Base-by-base conservation (phyloP, 2,888 invertebrate genomes). In the Maniola hyperantus region DNA sequence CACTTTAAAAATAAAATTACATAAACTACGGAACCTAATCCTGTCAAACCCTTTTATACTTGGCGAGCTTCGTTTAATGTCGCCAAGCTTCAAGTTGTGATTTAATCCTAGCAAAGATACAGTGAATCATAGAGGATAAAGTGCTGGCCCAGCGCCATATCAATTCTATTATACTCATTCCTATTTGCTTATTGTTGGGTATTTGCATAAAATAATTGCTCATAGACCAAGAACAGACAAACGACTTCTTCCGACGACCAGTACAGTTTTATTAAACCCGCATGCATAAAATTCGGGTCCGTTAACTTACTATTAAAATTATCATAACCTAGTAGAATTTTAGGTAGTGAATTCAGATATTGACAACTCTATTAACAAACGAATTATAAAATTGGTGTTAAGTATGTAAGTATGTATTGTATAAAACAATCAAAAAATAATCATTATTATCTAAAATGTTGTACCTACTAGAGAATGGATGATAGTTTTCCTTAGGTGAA, bases 191-290 rank as follows among this genome's bases (percentile, higher is more conserved):
- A 61, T 64, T 66, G 67, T 65, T 57, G 15, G 57, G 20, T 50
- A 69, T 72, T 71, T 71, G 69, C 68, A 71, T 73, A 69, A 72
- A 73, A 69, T 74, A 71, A 73, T 74, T 73, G 70, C 66, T 62
- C 51, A 53, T 69, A 65, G 13, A 57, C 57, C 18, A 13, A 57
- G 42, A 57, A 39, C 11, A 13, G 11, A 18, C 26, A 7, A 48
- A 10, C 48, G 5, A 51, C 13, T 51, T 11, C 4, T 26, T 20
- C 39, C 4, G 10, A 39, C 10, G 10, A 39, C 26, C 26, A 10
- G 39, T 39, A 39, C 39, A 39, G 4, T 39, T 26, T 26, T 26
- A 4, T 4, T 26, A 26, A 26, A 39, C 39, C 10, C 39, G 39
- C 4, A 10, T 39, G 39, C 11, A 10, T 39, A 10, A 39, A 39